Percentiles rank a stretch among this genome's conserved stretches.
Evolutionary conservation across 1,140 invertebrate species (phyloP).

Genomic region (Hycleus cichorii): DNA sequence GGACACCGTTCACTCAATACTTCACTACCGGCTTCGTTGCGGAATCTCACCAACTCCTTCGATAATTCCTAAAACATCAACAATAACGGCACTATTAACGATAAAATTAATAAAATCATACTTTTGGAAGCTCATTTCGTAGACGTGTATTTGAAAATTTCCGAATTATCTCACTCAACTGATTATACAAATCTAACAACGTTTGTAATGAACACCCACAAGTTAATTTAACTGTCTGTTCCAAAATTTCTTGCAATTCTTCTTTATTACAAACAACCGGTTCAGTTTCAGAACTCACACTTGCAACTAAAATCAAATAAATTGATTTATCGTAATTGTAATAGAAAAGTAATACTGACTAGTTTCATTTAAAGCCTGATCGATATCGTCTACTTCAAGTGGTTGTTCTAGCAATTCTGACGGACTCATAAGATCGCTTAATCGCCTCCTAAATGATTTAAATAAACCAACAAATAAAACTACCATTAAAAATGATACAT

Average conservation of each 20-base stretch:
- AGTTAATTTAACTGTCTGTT: conserved; percentile 48
- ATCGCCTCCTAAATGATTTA: conserved; percentile 26
- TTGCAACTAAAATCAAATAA: neutral
- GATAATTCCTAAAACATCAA: conserved; percentile 41
- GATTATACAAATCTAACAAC: conserved; percentile 54
- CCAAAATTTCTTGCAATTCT: conserved; percentile 52
- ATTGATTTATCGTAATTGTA: neutral
- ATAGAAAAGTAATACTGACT: conserved; percentile 19
- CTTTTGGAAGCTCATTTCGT: conserved; percentile 53
- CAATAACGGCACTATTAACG: neutral
- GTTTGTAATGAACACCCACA: conserved; percentile 49
- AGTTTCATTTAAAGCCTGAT: conserved; percentile 34
- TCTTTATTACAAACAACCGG: conserved; percentile 31
- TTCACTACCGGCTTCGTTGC: neutral
- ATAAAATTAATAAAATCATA: conserved; percentile 27
- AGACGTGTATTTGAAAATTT: conserved; percentile 46
- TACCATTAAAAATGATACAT: conserved; percentile 7
- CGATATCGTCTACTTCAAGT: conserved; percentile 37
- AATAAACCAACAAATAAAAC: conserved; percentile 10
- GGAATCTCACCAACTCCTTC: conserved; percentile 36
- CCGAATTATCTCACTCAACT: conserved; percentile 49
- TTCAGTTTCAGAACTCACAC: neutral
- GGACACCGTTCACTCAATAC: too few species aligned
- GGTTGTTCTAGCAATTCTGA: conserved; percentile 36
- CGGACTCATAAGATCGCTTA: conserved; percentile 35